phyloP scores from a whole-genome alignment of 2,113 vertebrate species.

The Athene cunicularia region DNA sequence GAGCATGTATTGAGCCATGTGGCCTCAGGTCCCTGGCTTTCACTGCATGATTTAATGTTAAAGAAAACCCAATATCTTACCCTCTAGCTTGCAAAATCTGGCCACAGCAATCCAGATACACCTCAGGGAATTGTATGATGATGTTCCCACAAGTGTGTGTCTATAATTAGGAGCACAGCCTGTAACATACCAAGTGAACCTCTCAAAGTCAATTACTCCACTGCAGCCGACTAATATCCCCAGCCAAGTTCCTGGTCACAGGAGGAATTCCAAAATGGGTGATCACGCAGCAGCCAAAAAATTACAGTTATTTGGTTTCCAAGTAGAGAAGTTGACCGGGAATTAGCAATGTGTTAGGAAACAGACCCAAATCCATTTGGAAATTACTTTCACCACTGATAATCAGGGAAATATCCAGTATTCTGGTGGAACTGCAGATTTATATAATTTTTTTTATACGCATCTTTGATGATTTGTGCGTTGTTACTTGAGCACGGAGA shows the following conservation, averaged over 20 bases:
- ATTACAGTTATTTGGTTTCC: not conserved
- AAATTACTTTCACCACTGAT: not conserved
- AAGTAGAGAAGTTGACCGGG: not conserved
- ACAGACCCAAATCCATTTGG: not conserved
- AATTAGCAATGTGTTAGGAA: not conserved
- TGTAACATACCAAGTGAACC: constrained; percentile 5
- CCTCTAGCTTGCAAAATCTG: constrained; percentile 25
- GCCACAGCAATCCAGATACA: not conserved
- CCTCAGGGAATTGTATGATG: not conserved
- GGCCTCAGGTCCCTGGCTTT: constrained; percentile 8
- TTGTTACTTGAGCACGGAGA: not conserved
- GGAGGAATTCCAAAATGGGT: not conserved
- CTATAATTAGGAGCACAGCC: constrained; percentile 32
- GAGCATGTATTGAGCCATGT: not conserved
- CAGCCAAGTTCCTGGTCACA: constrained; percentile 2
- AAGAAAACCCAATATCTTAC: constrained; percentile 16
- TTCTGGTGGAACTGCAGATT: not conserved
- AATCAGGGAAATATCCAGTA: not conserved
- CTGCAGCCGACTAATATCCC: not conserved
- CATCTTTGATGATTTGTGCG: not conserved
- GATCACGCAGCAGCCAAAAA: not conserved
- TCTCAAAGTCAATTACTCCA: not conserved
- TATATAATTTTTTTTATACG: accelerated
- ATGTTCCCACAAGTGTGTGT: not conserved
- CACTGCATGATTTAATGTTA: not conserved